A percentile compares a stretch with the other conserved stretches of the same genome.
Conservation (phyloP, 2,113 vertebrate genomes). For the Crotalus helleri region DNA sequence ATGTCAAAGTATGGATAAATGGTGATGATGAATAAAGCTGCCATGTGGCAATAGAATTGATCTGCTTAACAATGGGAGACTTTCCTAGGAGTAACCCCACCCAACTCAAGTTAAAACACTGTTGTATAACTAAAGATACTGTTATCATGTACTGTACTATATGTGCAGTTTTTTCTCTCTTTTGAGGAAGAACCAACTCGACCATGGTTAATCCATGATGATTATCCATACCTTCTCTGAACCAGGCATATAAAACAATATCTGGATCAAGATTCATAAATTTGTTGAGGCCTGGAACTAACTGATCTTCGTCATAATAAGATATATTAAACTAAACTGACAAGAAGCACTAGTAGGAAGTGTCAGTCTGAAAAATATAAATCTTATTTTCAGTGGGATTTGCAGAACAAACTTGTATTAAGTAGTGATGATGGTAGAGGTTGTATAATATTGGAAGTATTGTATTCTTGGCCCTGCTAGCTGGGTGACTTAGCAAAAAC, state of each 20-base stretch:
- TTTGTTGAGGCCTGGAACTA: neutral
- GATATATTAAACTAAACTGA: neutral
- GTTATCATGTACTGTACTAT: neutral
- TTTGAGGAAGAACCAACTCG: neutral
- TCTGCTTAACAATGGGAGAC: conserved; percentile 41
- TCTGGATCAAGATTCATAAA: neutral
- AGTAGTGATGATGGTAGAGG: neutral
- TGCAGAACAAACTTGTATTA: neutral
- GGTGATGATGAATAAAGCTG: conserved; percentile 29
- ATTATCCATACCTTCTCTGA: neutral
- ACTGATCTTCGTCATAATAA: neutral
- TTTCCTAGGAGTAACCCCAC: conserved; percentile 28
- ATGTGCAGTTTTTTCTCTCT: neutral
- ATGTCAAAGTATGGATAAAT: conserved; percentile 24
- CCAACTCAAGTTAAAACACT: conserved; percentile 19
- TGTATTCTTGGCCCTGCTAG: neutral
- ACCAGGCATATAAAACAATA: neutral
- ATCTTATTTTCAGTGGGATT: neutral
- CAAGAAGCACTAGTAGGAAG: neutral
- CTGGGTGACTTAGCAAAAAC: neutral
- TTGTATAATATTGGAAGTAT: neutral
- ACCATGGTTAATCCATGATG: no score
- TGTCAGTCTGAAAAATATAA: neutral
- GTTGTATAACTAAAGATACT: conserved; percentile 36
- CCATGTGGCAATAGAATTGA: conserved; percentile 35